Evolutionary conservation across 64 coral and sea anemone genomes (phyloP), one percentile per base, ranked within the genome.

Genomic region (Porites lutea): DNA sequence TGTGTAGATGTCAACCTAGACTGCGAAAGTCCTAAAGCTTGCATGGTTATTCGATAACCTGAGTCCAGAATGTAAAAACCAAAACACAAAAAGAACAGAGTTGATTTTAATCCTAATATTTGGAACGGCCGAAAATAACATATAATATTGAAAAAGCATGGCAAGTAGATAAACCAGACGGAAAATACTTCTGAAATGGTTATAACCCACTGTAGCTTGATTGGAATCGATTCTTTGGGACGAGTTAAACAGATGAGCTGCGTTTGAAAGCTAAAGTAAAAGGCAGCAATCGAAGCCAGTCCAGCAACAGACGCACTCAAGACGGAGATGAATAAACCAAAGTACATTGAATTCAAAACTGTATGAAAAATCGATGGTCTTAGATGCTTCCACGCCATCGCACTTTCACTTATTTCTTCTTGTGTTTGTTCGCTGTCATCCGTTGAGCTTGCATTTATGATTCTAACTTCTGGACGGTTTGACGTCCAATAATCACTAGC

Each of bases 341-440:
- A 81, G 4, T 45, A 60, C 37, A 83, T 8, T 52, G 62, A 83
- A 65, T 66, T 83, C 37, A 13, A 19, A 14, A 66, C 60, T 49
- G 79, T 66, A 4, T 18, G 44, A 45, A 1, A 19, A 16, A 66
- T 66, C 0, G 79, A 21, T 19, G 79, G 79, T 67, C 79, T 65
- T 5, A 83, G 61, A 1, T 58, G 59, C 60, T 83, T 83, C 79
- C 79, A 83, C 48, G 79, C 77, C 77, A 79, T 79, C 13, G 77
- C 77, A 44, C 18, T 59, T 12, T 53, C 75, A 0, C 8, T 78
- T 3, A 3, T 3, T 23, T 44, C 52, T 12, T 55, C 18, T 19
- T 12, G 18, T 27, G 18, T 57, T 79, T 59, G 18, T 59, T 44
- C 52, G n/a, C 5, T 59, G 10, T 59, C 53, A 20, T 79, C 77